Evolutionary conservation across 2,888 invertebrate genomes (phyloP), one percentile per base, ranked within the genome.

Genomic region (Hirudinaria manillensis): DNA sequence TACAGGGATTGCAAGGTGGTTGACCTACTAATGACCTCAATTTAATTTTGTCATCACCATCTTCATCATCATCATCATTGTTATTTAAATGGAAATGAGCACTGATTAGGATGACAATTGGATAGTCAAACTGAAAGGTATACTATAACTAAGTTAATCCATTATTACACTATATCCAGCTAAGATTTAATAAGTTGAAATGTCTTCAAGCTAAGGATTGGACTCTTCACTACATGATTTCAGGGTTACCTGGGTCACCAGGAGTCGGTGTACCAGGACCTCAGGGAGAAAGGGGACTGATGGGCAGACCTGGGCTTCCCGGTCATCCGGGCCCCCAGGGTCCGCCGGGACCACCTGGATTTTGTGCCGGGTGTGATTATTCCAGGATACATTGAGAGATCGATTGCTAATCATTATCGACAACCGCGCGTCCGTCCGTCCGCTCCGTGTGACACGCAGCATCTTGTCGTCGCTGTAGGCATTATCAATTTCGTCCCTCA

Each of bases 271-370:
- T 34, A 45, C 70, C 76, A 24, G 76, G 76, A 67, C 24, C 65
- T 38, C 74, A 34, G n/a, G 76, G 76, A 21, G 75, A 75, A 24
- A 51, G 75, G 29, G 75, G 75, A 27, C 38, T 74, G 10, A 34
- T 66, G 21, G 70, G 76, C 21, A 29, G 65, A 70, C 74, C 65
- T 0, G 70, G 76, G 36, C 56, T 56, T 27, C 56, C 55, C 19
- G 75, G 75, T 13, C 45, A 38, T 19, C 45, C 75, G 7, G 75
- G 75, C 34, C 16, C 70, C 21, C 51, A 38, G 24, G 75, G 75
- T 6, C 53, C 55, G 24, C 32, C 68, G 24, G 75, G 75, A 70
- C 74, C 24, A 27, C 72, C 72, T 19, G 72, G 72, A 56, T 29
- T 34, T 34, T 72, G 72, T 56, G 36, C 36, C 4, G 72, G 72